Base-by-base conservation (phyloP, 2,113 vertebrate species). In the Trichechus manatus region DNA sequence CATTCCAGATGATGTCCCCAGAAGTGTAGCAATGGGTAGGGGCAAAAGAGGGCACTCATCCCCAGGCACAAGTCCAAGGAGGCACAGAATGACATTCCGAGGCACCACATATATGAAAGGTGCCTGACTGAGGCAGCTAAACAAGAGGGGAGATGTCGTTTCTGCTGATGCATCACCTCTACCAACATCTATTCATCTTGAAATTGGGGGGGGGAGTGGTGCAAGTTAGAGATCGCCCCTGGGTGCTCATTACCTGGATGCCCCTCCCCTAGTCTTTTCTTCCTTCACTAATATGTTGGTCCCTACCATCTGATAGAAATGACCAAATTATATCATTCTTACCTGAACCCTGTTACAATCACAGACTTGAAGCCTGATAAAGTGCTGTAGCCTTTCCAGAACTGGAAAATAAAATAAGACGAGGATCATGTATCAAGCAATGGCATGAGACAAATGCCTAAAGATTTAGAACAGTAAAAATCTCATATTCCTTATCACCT, bases 301-400 rank as follows among this genome's bases (percentile, higher is more conserved):
- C 15, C 50, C 33, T 47, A 50, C 22, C 63, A 63, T 61, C 68
- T 74, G 19, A 80, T 7, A 93, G 56, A 94, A 96, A 94, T 31
- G 33, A 84, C 6, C 3, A 10, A 56, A 29, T 22, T 68, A 56
- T 0, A 3, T 7, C 93, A 86, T 97, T 78, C 98, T 97, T 98
- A 99, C 99, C 89, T 98, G 97, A 99, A 99, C 42, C 94, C 93
- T 2, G 42, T 98, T 75, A 99, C 98, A 33, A 91, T 95, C 97
- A 97, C 97, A 0, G 89, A 96, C 92, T 81, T 97, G 94, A 99
- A 99, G 91, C 98, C 98, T 81, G 98, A 98, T 90, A 99, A 97
- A 94, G 95, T 98, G 66, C 80, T 78, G 95, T 99, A 99, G 81
- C 98, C 95, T 14, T 80, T 92, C 53, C 61, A 36, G 95, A 99